phyloP scores from a whole-genome alignment of 2,113 vertebrate species.

The Actenoides hombroni region DNA sequence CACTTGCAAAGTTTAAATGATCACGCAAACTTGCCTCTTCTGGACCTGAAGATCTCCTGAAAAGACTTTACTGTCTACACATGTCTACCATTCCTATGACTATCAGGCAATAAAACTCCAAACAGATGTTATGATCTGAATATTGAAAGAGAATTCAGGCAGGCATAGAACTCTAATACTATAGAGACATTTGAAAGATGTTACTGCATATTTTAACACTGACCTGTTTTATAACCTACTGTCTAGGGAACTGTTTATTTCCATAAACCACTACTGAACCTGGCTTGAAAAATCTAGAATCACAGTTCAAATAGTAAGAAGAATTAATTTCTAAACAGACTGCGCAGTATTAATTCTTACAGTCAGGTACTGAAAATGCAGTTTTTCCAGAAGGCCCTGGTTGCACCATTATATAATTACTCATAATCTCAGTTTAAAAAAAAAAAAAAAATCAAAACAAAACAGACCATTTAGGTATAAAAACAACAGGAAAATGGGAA shows the following conservation, averaged over 20 bases:
- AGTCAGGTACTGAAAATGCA: neutral
- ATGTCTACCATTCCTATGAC: neutral
- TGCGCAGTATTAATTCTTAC: neutral
- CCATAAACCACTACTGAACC: constrained; percentile 37
- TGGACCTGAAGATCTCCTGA: neutral
- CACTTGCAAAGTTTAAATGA: neutral
- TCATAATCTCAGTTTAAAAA: neutral
- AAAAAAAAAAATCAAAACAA: neutral
- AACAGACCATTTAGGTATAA: neutral
- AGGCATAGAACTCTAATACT: neutral
- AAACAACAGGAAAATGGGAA: neutral
- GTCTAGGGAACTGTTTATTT: constrained; percentile 37
- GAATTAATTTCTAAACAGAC: constrained; percentile 1
- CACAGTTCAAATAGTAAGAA: neutral
- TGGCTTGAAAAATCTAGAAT: constrained; percentile 23
- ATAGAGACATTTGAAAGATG: constrained; percentile 9
- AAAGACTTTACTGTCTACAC: neutral
- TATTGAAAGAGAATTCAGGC: neutral
- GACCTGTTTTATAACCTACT: constrained; percentile 36
- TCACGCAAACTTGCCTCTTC: neutral
- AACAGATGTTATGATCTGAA: neutral
- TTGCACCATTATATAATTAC: neutral
- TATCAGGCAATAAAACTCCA: neutral
- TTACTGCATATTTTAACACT: constrained; percentile 46
- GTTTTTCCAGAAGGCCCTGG: neutral